These are phyloP conservation scores for Sinocyclocheilus maitianheensis DNA, from an alignment of 2,113 vertebrate species.

Conservation along the genomic window DNA sequence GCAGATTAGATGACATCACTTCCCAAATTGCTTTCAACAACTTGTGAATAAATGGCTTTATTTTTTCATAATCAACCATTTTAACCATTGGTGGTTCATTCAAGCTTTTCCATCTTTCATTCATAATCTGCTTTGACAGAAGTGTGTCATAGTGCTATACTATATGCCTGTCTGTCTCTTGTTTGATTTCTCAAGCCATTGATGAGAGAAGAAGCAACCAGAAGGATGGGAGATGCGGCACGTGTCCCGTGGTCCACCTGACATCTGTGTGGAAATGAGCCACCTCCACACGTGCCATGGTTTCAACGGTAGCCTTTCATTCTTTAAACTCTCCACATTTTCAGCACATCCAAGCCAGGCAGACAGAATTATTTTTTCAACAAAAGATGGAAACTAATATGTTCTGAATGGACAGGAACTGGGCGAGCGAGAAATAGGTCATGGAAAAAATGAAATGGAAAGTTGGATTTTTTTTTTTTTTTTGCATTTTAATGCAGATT, in stretches of 20 bases:
- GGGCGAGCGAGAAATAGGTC: neutral
- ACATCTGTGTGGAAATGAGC: slow-evolving; percentile 43
- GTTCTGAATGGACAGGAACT: neutral
- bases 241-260: slow-evolving; percentile 47
- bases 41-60: too few species aligned
- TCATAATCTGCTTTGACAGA: neutral
- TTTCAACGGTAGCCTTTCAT: slow-evolving; percentile 6
- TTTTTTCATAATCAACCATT: neutral
- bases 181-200: slow-evolving; percentile 13
- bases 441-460: neutral
- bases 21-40: neutral
- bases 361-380: neutral
- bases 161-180: neutral
- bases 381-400: slow-evolving; percentile 7
- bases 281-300: slow-evolving; percentile 42
- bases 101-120: neutral
- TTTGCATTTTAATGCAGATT: neutral
- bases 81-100: neutral
- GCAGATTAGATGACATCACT: neutral
- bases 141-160: neutral
- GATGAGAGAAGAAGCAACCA: slow-evolving; percentile 2
- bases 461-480: too few species aligned
- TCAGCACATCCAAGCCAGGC: neutral
- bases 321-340: slow-evolving; percentile 3
- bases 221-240: slow-evolving; percentile 1